Conservation (phyloP, 2,113 vertebrate species). For the Ceratotherium simum region DNA sequence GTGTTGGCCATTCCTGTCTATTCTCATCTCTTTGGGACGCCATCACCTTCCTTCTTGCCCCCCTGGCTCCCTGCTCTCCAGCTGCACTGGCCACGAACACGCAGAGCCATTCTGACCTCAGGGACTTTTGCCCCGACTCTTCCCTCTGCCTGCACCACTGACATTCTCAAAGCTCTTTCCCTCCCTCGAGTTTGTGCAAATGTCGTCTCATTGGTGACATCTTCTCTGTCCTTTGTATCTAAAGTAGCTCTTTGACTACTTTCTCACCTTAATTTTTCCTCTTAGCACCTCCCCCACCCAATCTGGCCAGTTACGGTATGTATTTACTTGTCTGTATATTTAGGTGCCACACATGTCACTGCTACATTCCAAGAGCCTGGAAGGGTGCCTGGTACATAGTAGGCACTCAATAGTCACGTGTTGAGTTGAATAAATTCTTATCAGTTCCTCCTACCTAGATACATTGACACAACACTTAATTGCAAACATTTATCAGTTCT, state of each 20-base stretch:
- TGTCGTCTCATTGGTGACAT: not conserved
- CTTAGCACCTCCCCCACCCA: not conserved
- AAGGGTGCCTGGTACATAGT: not conserved
- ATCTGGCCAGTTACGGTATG: rapidly evolving
- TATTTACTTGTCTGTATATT: not conserved
- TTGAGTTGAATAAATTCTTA: not conserved
- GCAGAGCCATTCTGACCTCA: not conserved
- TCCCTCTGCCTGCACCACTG: not conserved
- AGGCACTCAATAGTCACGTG: not conserved
- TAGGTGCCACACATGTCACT: not conserved
- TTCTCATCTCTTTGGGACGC: not conserved
- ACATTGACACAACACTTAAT: not conserved
- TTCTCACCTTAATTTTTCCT: not conserved
- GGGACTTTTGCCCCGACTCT: not conserved
- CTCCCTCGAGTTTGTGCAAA: not conserved
- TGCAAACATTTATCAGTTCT: not conserved
- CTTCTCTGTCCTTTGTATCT: not conserved
- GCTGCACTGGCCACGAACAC: not conserved
- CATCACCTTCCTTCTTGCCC: not conserved
- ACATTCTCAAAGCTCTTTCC: not conserved
- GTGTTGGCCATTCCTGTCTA: not conserved
- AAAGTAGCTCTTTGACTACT: not conserved
- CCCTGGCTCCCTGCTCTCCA: not conserved
- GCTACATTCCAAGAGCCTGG: not conserved
- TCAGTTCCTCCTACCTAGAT: not conserved